These are phyloP conservation scores for Drosophila lacteicornis DNA, from an alignment of 1,140 invertebrate species.

Conservation along the genomic window DNA sequence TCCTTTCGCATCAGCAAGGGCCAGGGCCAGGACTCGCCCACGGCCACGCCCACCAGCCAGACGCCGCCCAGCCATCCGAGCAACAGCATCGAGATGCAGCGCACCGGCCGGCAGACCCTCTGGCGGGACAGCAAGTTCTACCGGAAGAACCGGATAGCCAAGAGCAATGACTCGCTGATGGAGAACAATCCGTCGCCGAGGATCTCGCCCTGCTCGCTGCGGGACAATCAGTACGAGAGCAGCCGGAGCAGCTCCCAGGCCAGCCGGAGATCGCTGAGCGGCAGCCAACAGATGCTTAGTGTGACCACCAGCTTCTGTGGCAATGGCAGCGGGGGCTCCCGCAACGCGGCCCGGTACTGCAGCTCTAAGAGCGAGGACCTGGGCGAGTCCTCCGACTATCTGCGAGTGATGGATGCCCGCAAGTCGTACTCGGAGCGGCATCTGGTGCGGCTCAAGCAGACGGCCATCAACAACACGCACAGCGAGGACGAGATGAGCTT, in stretches of 20 bases:
- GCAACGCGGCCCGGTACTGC: slow-evolving; percentile 64
- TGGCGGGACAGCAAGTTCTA: slow-evolving; percentile 84
- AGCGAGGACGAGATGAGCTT: slow-evolving; percentile 82
- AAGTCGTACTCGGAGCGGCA: slow-evolving; percentile 83
- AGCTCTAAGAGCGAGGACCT: slow-evolving; percentile 83
- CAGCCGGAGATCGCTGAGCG: slow-evolving; percentile 65
- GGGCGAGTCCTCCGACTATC: slow-evolving; percentile 72
- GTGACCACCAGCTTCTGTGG: slow-evolving; percentile 80
- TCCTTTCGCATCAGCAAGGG: slow-evolving; percentile 83
- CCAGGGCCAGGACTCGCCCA: slow-evolving; percentile 55
- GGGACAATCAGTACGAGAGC: slow-evolving; percentile 81
- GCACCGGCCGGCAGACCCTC: slow-evolving; percentile 70
- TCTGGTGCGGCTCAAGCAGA: slow-evolving; percentile 80
- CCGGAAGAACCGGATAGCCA: slow-evolving; percentile 83
- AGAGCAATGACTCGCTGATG: slow-evolving; percentile 83
- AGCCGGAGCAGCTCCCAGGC: slow-evolving; percentile 67
- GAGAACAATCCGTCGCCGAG: slow-evolving; percentile 77
- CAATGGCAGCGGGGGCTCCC: slow-evolving; percentile 25
- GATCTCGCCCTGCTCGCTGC: slow-evolving; percentile 74
- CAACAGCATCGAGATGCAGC: slow-evolving; percentile 67
- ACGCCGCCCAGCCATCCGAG: slow-evolving; percentile 54
- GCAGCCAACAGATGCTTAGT: slow-evolving; percentile 73
- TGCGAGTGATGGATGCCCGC: slow-evolving; percentile 78
- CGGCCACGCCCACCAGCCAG: slow-evolving; percentile 41
- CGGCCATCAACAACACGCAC: slow-evolving; percentile 80